These are phyloP conservation scores for Hydrotaea cyrtoneurina DNA, from an alignment of 2,888 invertebrate species.

Conservation along the genomic window DNA sequence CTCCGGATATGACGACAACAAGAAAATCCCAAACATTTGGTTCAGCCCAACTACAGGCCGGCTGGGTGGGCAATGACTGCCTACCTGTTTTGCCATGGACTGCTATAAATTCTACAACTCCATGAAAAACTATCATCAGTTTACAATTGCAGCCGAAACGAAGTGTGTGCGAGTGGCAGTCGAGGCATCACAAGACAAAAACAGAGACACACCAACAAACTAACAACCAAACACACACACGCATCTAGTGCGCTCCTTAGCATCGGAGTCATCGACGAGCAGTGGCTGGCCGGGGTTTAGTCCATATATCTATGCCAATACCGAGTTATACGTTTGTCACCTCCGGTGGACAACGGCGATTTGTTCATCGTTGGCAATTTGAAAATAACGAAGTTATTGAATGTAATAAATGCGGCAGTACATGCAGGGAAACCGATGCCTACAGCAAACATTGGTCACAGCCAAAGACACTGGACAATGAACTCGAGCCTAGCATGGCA, in stretches of 20 bases:
- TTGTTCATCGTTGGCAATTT: conserved; percentile 53
- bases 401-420: conserved; percentile 56
- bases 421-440: conserved; percentile 50
- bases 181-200: not conserved
- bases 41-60: not conserved
- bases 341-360: conserved; percentile 43
- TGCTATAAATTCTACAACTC: conserved; percentile 35
- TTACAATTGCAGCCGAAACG: conserved; percentile 26
- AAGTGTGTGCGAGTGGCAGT: not conserved
- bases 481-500: conserved; percentile 31
- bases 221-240: no score
- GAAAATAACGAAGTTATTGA: conserved; percentile 51
- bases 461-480: conserved; percentile 45
- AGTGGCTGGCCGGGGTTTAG: conserved; percentile 20
- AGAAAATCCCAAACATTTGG: not conserved
- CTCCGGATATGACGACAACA: not conserved
- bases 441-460: conserved; percentile 50
- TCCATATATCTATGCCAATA: conserved; percentile 47
- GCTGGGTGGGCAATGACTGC: not conserved
- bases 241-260: not conserved
- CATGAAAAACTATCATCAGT: conserved; percentile 42
- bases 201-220: not conserved
- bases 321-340: conserved; percentile 55
- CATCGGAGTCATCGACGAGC: not conserved
- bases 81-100: conserved; percentile 30